A percentile compares a stretch with the other conserved stretches of the same genome.
Conservation (phyloP, 2,888 invertebrate species). For the Girardia tigrina region DNA sequence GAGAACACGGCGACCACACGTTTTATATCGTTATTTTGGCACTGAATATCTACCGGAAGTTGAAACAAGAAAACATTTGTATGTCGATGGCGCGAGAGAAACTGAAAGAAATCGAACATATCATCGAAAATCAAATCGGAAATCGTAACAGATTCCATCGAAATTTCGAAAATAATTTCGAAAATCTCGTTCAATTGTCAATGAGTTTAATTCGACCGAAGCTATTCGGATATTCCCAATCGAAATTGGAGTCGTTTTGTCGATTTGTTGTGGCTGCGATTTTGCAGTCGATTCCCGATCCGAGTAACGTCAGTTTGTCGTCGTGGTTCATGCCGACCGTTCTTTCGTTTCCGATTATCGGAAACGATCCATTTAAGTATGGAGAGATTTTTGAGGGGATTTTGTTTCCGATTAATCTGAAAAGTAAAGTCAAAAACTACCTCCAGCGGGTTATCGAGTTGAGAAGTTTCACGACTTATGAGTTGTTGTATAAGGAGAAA, state of each 20-base stretch:
- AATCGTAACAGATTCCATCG: neutral
- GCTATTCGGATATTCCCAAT: neutral
- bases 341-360: neutral
- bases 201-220: constrained; percentile 1
- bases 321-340: neutral
- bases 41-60: neutral
- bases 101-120: neutral
- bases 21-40: neutral
- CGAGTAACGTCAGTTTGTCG: neutral
- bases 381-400: constrained; percentile 4
- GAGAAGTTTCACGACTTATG: constrained; percentile 3
- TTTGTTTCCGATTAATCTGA: neutral
- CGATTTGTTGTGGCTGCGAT: constrained; percentile 17
- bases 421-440: neutral
- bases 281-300: neutral
- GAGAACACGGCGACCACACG: neutral
- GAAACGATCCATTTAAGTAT: neutral
- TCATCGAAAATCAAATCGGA: neutral
- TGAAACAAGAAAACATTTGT: neutral
- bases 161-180: neutral
- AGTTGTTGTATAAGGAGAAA: neutral
- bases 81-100: neutral
- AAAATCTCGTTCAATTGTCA: neutral
- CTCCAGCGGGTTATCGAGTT: neutral
- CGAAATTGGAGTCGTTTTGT: constrained; percentile 1